Conservation (phyloP, 2,797 vertebrate genomes). For the Nothura maculosa region DNA sequence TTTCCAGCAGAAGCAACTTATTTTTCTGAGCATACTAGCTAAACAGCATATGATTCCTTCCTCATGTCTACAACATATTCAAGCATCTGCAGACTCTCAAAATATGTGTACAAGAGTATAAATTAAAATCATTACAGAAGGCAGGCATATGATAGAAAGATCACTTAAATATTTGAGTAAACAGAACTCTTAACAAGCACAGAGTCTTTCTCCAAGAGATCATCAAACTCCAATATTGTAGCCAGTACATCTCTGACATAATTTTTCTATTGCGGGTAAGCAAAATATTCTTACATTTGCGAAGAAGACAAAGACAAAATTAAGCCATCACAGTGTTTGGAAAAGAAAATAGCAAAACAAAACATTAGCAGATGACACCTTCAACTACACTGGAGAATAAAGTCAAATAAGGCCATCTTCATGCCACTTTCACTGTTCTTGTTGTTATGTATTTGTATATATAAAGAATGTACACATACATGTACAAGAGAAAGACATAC, state of each 20-base stretch:
- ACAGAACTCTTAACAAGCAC: rapidly evolving
- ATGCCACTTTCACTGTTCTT: background rate
- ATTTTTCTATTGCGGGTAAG: background rate
- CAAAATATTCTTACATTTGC: background rate
- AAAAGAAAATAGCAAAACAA: background rate
- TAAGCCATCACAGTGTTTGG: background rate
- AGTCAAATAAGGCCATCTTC: background rate
- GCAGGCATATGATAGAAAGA: background rate
- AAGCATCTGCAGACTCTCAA: background rate
- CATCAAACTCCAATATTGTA: background rate
- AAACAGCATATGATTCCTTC: background rate
- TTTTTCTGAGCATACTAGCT: background rate
- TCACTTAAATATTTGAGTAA: background rate
- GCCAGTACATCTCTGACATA: background rate
- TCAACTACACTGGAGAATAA: background rate
- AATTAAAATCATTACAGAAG: background rate
- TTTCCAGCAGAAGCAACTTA: background rate
- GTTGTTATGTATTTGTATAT: background rate
- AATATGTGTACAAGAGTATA: background rate
- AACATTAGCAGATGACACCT: background rate
- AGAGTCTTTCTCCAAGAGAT: background rate
- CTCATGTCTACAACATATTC: background rate
- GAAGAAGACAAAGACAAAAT: background rate
- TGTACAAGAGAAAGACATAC: background rate
- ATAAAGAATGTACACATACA: no score